A percentile compares a stretch with the other conserved stretches of the same genome.
Conservation (phyloP, 1,140 invertebrate genomes). For the Orchestia grillus region DNA sequence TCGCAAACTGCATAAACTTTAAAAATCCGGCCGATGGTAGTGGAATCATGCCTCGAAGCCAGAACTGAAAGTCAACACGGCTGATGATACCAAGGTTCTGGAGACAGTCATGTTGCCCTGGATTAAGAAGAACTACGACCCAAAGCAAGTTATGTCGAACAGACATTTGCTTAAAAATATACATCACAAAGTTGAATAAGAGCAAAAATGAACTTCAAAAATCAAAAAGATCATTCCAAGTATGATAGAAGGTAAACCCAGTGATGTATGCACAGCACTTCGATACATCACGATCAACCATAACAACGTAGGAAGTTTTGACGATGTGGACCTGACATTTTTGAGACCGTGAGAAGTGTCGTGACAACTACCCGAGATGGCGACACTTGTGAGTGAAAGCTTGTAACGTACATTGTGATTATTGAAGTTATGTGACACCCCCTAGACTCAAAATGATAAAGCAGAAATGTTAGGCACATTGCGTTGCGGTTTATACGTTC, state of each 20-base stretch:
- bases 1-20: no score
- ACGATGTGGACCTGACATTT: background rate
- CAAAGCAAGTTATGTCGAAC: no score
- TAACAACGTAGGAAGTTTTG: background rate
- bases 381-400: background rate
- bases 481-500: background rate
- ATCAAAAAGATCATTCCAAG: background rate
- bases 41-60: no score
- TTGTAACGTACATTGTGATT: background rate
- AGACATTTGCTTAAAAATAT: background rate
- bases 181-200: background rate
- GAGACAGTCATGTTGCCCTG: no score
- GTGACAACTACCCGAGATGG: background rate
- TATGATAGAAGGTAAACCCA: background rate
- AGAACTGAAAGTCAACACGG: no score
- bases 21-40: no score
- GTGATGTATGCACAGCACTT: background rate
- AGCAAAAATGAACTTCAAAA: background rate
- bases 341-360: background rate
- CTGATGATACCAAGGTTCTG: no score
- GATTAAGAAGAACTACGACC: no score
- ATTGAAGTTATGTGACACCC: background rate
- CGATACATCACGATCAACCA: background rate
- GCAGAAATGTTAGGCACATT: background rate
- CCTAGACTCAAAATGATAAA: background rate